phyloP scores from a whole-genome alignment of 2,113 vertebrate genomes.

The Galeopterus variegatus region DNA sequence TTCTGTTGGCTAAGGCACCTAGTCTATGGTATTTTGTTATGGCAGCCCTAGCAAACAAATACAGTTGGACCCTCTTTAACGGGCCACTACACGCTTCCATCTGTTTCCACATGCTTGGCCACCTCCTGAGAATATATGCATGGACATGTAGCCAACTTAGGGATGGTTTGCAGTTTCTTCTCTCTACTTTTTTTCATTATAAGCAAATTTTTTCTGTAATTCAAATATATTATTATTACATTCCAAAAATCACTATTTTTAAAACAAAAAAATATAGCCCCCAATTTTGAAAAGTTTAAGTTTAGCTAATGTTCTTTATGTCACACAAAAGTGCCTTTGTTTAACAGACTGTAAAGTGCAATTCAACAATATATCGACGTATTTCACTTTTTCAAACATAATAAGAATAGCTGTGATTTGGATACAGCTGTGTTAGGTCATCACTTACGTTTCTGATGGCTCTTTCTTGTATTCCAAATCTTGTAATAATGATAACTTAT shows the following conservation, averaged over 20 bases:
- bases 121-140: no score
- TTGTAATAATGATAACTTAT: neutral
- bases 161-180: neutral
- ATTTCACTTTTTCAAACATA: neutral
- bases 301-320: neutral
- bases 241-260: neutral
- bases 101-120: no score
- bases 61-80: no score
- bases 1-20: neutral
- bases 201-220: neutral
- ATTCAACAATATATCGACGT: neutral
- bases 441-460: neutral
- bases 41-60: no score
- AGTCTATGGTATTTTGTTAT: neutral
- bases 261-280: neutral
- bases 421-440: neutral
- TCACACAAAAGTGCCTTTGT: neutral
- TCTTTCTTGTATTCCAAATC: neutral
- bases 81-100: neutral
- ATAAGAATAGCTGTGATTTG: neutral
- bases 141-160: neutral
- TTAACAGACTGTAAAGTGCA: neutral
- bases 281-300: neutral
- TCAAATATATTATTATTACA: neutral
- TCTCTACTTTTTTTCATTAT: neutral